phyloP scores from a whole-genome alignment of 2,888 invertebrate species.

The Caenorhabditis sp. region DNA sequence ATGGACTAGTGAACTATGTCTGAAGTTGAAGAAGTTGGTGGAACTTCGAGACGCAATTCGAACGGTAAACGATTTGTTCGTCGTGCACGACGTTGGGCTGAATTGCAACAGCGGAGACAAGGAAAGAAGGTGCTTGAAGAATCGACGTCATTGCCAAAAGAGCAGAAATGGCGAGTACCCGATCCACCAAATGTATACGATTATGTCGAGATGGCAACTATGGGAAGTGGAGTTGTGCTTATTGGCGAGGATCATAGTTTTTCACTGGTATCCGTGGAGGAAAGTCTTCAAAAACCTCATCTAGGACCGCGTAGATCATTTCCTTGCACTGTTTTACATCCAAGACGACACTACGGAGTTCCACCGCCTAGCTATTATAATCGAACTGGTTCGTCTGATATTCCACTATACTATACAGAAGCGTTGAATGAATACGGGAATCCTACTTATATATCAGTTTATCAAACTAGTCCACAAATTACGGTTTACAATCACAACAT shows the following conservation, averaged over 20 bases:
- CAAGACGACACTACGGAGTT: conserved; percentile 14
- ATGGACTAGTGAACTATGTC: not conserved
- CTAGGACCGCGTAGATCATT: conserved; percentile 24
- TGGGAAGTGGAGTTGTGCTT: conserved; percentile 22
- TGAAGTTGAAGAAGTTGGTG: not conserved
- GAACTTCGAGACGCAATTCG: conserved; percentile 55
- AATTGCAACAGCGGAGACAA: conserved; percentile 48
- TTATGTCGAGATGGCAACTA: conserved; percentile 37
- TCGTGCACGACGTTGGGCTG: conserved; percentile 59
- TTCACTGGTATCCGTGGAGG: conserved; percentile 9
- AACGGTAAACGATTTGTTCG: conserved; percentile 77
- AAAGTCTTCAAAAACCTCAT: conserved; percentile 11
- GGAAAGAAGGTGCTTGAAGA: conserved; percentile 22
- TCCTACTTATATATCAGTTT: conserved; percentile 8
- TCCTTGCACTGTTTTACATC: conserved; percentile 26
- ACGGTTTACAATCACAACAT: not conserved
- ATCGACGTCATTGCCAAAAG: not conserved
- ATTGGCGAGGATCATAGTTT: conserved; percentile 24
- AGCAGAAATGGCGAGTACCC: conserved; percentile 24
- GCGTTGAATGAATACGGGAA: conserved; percentile 22
- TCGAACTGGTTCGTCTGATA: conserved; percentile 10
- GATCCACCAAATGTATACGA: conserved; percentile 34
- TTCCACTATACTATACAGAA: conserved; percentile 1
- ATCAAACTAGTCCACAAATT: not conserved
- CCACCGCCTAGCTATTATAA: conserved; percentile 15